phyloP scores from a whole-genome alignment of 2,888 invertebrate genomes.

The Himalopsyche anomala region DNA sequence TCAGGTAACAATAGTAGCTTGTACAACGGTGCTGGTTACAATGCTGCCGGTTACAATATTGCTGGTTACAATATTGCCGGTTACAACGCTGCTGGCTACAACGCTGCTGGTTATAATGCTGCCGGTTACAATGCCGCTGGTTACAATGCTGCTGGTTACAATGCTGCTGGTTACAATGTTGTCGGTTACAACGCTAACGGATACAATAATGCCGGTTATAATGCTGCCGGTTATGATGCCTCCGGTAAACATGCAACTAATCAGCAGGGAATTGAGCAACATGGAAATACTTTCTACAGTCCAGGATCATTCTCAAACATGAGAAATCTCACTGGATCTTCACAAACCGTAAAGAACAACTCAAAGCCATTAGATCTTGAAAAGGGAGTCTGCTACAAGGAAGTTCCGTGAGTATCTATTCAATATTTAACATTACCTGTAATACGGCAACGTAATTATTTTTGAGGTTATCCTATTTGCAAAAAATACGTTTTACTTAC shows the following conservation, averaged over 20 bases:
- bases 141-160: background rate
- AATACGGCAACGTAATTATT: no score
- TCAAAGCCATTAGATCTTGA: constrained; percentile 64
- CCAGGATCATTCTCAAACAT: constrained; percentile 3
- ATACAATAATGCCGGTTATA: background rate
- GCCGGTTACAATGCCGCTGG: background rate
- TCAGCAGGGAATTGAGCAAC: background rate
- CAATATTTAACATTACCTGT: constrained; percentile 16
- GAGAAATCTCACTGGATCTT: constrained; percentile 60
- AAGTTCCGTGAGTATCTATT: constrained; percentile 80
- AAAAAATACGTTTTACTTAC: no score
- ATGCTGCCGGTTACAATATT: background rate
- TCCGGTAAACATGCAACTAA: background rate
- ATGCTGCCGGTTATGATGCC: background rate
- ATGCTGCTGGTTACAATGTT: background rate
- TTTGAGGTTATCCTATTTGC: no score
- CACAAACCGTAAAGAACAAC: constrained; percentile 52
- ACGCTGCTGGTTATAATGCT: background rate
- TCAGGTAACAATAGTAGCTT: background rate
- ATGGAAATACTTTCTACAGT: constrained; percentile 2
- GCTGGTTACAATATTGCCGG: background rate
- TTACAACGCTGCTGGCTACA: background rate
- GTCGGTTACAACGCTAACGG: background rate
- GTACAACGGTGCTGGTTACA: background rate
- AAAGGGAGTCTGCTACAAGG: constrained; percentile 79